These are phyloP conservation scores for Eulemur mongoz DNA, from an alignment of 2,797 vertebrate species.

Conservation along the genomic window DNA sequence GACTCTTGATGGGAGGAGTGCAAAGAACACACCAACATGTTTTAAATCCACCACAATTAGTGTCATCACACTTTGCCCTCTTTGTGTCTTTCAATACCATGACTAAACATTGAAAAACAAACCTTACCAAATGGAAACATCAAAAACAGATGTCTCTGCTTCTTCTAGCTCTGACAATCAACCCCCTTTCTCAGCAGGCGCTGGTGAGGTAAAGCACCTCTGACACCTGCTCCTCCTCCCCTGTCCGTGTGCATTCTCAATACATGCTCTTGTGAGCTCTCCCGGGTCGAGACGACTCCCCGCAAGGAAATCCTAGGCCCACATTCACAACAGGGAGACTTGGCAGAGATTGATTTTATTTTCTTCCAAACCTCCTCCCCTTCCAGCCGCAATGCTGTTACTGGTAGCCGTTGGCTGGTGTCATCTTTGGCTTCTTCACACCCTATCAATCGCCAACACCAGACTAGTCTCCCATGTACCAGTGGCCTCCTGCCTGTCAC, in stretches of 20 bases:
- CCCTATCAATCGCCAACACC: background rate
- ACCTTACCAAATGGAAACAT: background rate
- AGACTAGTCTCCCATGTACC: background rate
- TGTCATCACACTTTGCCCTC: background rate
- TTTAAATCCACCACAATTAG: background rate
- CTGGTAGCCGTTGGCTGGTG: background rate
- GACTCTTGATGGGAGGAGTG: background rate
- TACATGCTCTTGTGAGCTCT: background rate
- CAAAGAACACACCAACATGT: background rate
- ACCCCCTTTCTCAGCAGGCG: background rate
- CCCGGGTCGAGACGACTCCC: background rate
- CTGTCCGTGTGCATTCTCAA: background rate
- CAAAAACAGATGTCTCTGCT: background rate
- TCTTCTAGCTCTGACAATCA: background rate
- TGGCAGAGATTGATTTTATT: background rate
- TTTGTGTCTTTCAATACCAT: background rate
- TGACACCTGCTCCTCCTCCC: background rate
- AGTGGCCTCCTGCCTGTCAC: no score
- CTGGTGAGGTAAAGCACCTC: background rate
- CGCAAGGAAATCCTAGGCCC: background rate
- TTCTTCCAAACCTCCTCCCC: background rate
- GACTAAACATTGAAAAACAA: conserved; percentile 6
- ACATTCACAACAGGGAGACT: background rate
- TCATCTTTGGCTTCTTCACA: background rate
- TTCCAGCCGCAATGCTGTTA: background rate